phyloP scores from a whole-genome alignment of 2,888 invertebrate genomes.

The Dysmachus trigonus region DNA sequence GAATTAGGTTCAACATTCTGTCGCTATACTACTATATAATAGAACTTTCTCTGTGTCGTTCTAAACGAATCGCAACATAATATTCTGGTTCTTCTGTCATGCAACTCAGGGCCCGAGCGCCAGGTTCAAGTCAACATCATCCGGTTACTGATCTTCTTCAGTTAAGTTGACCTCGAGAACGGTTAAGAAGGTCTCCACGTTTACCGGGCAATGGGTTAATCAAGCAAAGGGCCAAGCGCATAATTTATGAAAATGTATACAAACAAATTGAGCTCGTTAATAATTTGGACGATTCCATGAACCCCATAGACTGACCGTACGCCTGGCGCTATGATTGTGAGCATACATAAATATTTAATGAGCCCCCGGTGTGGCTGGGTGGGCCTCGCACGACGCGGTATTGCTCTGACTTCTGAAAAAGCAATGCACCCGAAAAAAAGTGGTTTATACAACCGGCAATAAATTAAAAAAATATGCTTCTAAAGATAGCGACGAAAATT shows the following conservation, averaged over 20 bases:
- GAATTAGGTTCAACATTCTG: constrained; percentile 3
- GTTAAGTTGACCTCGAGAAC: neutral
- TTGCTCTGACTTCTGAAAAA: neutral
- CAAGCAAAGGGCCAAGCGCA: neutral
- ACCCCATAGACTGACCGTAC: too few relatives aligned
- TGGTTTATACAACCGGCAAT: neutral
- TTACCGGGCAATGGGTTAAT: constrained; percentile 24
- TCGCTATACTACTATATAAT: too few relatives aligned
- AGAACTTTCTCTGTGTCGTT: constrained; percentile 24
- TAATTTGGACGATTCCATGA: neutral
- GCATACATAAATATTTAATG: constrained; percentile 28
- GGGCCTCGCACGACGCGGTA: neutral
- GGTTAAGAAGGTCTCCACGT: neutral
- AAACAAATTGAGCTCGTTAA: constrained; percentile 24
- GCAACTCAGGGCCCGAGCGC: neutral
- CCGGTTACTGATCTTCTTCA: neutral
- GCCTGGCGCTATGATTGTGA: neutral
- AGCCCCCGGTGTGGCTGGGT: neutral
- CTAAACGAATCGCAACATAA: neutral
- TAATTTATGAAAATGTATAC: constrained; percentile 38
- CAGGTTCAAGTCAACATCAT: neutral
- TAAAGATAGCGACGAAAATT: neutral
- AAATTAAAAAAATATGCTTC: neutral
- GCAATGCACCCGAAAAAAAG: neutral
- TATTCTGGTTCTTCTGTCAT: constrained; percentile 1